These are phyloP conservation scores for Scleropages formosus DNA, from an alignment of 2,797 vertebrate species.

Conservation along the genomic window DNA sequence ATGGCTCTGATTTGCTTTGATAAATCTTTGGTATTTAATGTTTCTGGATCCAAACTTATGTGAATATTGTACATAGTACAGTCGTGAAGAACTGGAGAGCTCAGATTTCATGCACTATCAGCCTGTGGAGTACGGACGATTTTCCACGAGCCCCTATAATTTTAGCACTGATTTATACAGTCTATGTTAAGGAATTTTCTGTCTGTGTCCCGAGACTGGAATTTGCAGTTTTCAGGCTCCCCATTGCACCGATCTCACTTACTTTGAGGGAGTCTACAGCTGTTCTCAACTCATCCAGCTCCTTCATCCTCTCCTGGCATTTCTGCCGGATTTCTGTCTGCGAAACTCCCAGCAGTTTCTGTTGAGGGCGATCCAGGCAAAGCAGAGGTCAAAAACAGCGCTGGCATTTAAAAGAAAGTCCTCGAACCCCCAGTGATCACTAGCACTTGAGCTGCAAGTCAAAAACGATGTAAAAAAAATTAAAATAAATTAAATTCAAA, in stretches of 20 bases:
- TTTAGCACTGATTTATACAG: too few species aligned
- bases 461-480: background rate
- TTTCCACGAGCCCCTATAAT: too few species aligned
- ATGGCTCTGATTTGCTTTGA: too few species aligned
- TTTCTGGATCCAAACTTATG: too few species aligned
- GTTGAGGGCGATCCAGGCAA: slow-evolving; percentile 34
- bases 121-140: too few species aligned
- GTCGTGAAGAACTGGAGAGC: too few species aligned
- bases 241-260: slow-evolving; percentile 6
- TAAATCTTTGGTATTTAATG: too few species aligned
- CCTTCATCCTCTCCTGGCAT: slow-evolving; percentile 76
- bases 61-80: too few species aligned
- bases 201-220: slow-evolving; percentile 6
- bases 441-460: background rate
- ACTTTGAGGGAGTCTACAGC: slow-evolving; percentile 76
- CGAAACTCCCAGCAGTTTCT: slow-evolving; percentile 78
- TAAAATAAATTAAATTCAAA: too few species aligned
- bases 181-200: too few species aligned
- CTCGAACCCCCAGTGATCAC: too few species aligned
- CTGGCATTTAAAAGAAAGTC: background rate
- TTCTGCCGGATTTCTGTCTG: slow-evolving; percentile 76
- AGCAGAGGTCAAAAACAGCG: background rate
- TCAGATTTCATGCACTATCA: too few species aligned
- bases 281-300: slow-evolving; percentile 76
- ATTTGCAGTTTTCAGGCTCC: background rate